Evolutionary conservation across 92 coral and sea anemone genomes (phyloP).

Genomic region (Epizoanthus fatuus): DNA sequence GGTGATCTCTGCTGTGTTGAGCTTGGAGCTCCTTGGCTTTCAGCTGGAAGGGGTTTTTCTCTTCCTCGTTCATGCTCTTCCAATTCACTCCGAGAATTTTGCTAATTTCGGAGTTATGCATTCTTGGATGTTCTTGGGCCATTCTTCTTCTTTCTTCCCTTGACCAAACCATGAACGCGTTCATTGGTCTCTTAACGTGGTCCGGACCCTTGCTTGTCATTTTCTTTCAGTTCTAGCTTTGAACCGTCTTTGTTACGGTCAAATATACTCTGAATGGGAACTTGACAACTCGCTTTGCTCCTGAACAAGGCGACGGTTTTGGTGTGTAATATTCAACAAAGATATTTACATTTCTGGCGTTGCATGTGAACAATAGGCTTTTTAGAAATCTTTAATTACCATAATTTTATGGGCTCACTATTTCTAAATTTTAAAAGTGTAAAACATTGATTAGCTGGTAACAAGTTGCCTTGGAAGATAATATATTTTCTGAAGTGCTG

Average conservation of each 20-base stretch:
- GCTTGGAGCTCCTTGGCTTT: slow-evolving; percentile 98
- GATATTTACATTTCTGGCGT: slow-evolving; percentile 99
- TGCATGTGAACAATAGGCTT: slow-evolving; percentile 98
- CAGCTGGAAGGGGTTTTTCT: slow-evolving; percentile 84
- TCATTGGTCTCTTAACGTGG: slow-evolving; percentile 99
- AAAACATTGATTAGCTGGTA: too few relatives aligned
- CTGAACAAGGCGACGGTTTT: slow-evolving; percentile 86
- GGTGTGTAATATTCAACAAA: slow-evolving; percentile 90
- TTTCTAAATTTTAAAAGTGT: too few relatives aligned
- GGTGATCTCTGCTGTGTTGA: slow-evolving; percentile 94
- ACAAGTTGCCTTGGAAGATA: too few relatives aligned
- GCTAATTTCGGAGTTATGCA: slow-evolving; percentile 99
- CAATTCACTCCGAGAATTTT: slow-evolving; percentile 94
- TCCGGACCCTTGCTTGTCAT: slow-evolving; percentile 86
- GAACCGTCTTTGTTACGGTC: slow-evolving; percentile 73
- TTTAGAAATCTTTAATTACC: slow-evolving; percentile 89
- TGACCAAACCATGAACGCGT: slow-evolving; percentile 99
- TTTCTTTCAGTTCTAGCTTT: slow-evolving; percentile 57
- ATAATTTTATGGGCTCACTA: too few relatives aligned
- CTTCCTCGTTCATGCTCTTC: slow-evolving; percentile 88
- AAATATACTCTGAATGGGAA: slow-evolving; percentile 63
- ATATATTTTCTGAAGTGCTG: too few relatives aligned
- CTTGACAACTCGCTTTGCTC: slow-evolving; percentile 89
- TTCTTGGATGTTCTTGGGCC: slow-evolving; percentile 94
- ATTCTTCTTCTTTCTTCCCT: slow-evolving; percentile 84